Evolutionary conservation across 2,113 vertebrate genomes (phyloP), one percentile per base, ranked within the genome.

Genomic region (Osmerus eperlanus): DNA sequence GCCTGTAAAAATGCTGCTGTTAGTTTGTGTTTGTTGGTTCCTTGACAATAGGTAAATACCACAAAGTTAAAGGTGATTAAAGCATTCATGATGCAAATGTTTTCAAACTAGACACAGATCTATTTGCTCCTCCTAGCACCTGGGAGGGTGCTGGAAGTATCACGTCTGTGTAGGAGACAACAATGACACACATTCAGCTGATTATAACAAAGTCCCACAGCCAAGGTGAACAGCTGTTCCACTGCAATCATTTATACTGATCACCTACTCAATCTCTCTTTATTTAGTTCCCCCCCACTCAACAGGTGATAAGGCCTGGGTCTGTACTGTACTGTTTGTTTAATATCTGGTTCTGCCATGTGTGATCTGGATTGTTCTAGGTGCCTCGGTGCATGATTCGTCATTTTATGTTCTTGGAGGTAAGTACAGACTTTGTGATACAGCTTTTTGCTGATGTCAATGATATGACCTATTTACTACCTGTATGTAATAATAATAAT

Each of bases 161-260:
- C 41, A 47, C 41, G 9, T 47, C 41, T 47, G 19, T 2, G 54
- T 32, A 25, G 53, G 25, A 11, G 9, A 11, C 2, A 29, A 29
- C 8, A 55, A 29, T 69, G 68, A 56, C 68, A 69, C 29, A 19
- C 68, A 41, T 69, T 59, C 23, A 59, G 29, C 29, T 59, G 68
- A 69, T 58, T 59, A 16, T 36, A 23, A 18, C 16, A 16, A 56
- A 28, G 19, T 47, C 65, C 65, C 16, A 58, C 32, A 58, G 68
- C 36, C 68, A 69, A 59, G 68, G 68, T 58, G 36, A 29, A 69
- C 68, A 60, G 68, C 68, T 69, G 68, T 69, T 69, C 55, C 28
- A 7, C 25, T 58, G 28, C 19, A 69, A 69, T 69, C 56, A 69
- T 32, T 69, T 58, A 69, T 36, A 58, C 68, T 69, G 56, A 69